These are phyloP conservation scores for Nomada hirtipes DNA, from an alignment of 2,888 invertebrate species.

Conservation along the genomic window DNA sequence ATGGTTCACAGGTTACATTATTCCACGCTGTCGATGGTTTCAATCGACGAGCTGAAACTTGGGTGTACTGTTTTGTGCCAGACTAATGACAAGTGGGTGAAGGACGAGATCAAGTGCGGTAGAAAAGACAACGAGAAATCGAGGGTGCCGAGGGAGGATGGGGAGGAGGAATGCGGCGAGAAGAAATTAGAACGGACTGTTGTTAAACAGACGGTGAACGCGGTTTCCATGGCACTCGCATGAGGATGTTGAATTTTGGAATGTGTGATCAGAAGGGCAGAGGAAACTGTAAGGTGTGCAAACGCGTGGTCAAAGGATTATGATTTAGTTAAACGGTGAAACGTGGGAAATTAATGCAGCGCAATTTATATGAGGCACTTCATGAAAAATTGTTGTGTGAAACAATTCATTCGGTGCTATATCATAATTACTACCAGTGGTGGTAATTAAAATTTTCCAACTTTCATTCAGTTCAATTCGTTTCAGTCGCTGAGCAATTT, in stretches of 20 bases:
- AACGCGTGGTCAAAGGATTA: no score
- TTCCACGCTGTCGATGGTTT: constrained; percentile 35
- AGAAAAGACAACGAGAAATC: constrained; percentile 1
- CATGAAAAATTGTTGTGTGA: no score
- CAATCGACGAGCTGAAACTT: background rate
- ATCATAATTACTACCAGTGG: no score
- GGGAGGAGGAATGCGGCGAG: constrained; percentile 7
- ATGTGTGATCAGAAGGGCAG: background rate
- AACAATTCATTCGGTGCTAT: no score
- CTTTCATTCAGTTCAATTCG: no score
- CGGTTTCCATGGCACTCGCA: constrained; percentile 11
- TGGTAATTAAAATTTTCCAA: no score
- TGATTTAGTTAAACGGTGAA: no score
- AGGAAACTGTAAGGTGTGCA: no score
- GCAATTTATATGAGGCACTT: no score
- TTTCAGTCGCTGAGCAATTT: no score
- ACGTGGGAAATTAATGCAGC: no score
- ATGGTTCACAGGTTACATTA: constrained; percentile 29
- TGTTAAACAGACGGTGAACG: constrained; percentile 19
- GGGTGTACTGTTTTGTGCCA: background rate
- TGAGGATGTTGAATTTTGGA: background rate
- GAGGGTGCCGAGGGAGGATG: background rate
- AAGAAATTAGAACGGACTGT: constrained; percentile 16
- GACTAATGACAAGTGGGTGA: background rate
- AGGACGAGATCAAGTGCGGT: background rate